Evolutionary conservation across 92 coral and sea anemone genomes (phyloP).

Genomic region (Phenganax subtilis): DNA sequence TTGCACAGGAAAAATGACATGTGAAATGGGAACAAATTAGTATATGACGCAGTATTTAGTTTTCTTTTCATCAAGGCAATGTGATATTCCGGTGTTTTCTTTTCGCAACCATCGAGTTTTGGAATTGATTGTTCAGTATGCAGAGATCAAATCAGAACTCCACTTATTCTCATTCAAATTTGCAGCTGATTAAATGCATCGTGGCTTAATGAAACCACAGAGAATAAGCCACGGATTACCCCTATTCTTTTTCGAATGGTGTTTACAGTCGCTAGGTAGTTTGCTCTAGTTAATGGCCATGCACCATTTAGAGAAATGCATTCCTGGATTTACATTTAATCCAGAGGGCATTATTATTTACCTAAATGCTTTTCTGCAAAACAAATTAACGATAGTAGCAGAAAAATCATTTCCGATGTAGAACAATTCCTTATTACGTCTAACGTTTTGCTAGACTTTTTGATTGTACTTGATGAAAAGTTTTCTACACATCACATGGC

Average conservation of each 20-base stretch:
- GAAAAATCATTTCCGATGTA: constrained; percentile 1
- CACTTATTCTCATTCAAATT: background rate
- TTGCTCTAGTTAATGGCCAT: constrained; percentile 13
- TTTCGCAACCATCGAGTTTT: background rate
- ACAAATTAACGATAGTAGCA: background rate
- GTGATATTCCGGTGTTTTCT: constrained; percentile 2
- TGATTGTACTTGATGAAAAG: background rate
- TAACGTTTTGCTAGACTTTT: background rate
- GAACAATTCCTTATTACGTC: background rate
- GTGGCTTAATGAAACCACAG: constrained; percentile 13
- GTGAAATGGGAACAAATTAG: background rate
- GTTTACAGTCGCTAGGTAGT: constrained; percentile 5
- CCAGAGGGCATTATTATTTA: background rate
- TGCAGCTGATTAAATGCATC: background rate
- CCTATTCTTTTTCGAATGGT: constrained; percentile 3
- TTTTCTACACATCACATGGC: background rate
- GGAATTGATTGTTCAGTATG: background rate
- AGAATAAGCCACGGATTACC: constrained; percentile 12
- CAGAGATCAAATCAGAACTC: constrained; percentile 1
- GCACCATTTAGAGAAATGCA: background rate
- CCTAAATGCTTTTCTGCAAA: constrained; percentile 17
- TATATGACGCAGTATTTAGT: background rate
- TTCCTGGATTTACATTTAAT: constrained; percentile 20
- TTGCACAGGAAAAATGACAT: background rate
- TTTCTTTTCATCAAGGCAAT: background rate